Percentiles rank a stretch among this genome's conserved stretches.
phyloP scores from a whole-genome alignment of 2,888 invertebrate genomes.

The Apodemia mormo region DNA sequence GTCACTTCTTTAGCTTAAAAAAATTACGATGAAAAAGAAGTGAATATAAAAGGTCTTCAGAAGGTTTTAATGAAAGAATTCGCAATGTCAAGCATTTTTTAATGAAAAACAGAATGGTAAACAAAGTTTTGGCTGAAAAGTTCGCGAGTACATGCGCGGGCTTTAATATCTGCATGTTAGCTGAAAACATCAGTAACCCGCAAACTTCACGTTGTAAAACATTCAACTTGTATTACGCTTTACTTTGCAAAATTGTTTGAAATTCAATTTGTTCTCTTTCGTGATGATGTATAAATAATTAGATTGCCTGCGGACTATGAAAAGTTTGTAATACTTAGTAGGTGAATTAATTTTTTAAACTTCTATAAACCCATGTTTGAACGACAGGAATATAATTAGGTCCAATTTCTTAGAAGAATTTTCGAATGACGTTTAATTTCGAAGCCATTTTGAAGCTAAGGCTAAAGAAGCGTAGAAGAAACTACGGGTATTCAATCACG shows the following conservation, averaged over 20 bases:
- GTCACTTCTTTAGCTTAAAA: too few relatives aligned
- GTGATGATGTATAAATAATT: conserved; percentile 20
- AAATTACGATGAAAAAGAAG: too few relatives aligned
- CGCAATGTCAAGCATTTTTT: not conserved
- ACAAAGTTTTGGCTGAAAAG: conserved; percentile 39
- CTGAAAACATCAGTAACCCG: conserved; percentile 42
- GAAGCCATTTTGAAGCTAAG: too few relatives aligned
- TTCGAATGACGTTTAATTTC: too few relatives aligned
- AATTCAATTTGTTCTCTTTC: conserved; percentile 34
- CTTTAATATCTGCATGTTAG: conserved; percentile 39
- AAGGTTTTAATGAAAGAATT: not conserved
- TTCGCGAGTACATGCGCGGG: conserved; percentile 36
- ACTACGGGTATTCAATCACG: too few relatives aligned
- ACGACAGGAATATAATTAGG: too few relatives aligned
- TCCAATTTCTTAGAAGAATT: too few relatives aligned
- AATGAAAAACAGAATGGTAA: conserved; percentile 10
- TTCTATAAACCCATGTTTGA: too few relatives aligned
- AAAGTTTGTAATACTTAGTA: not conserved
- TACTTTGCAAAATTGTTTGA: conserved; percentile 33
- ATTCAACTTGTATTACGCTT: conserved; percentile 39
- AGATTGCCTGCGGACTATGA: not conserved
- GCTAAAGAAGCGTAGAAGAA: too few relatives aligned
- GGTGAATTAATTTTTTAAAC: too few relatives aligned
- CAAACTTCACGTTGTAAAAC: conserved; percentile 37
- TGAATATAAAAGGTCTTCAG: not conserved